Percentiles rank a stretch among this genome's conserved stretches.
phyloP scores from a whole-genome alignment of 37 sponge, comb jelly and placozoan genomes.

The Halichondria panicea region DNA sequence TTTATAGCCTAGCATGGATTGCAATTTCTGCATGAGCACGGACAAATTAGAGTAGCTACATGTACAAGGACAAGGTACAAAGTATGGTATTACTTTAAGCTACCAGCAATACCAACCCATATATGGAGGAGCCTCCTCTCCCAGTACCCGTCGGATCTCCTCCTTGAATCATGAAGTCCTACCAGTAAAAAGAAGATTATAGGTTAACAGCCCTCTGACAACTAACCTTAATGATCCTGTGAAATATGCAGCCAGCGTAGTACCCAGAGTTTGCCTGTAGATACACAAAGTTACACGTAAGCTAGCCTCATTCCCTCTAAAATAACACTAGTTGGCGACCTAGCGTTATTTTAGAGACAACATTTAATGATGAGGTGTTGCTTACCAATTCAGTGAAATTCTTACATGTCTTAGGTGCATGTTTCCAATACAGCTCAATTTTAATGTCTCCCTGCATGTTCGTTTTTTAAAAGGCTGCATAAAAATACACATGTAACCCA shows the following conservation, averaged over 20 bases:
- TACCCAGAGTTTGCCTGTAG: slow-evolving; percentile 81
- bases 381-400: slow-evolving; percentile 90
- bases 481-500: background rate
- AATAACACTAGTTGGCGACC: too few species aligned
- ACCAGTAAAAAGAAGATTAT: too few species aligned
- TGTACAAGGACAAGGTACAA: background rate
- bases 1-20: too few species aligned
- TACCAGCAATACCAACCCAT: slow-evolving; percentile 57
- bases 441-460: slow-evolving; percentile 82
- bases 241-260: slow-evolving; percentile 89
- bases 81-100: background rate
- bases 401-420: slow-evolving; percentile 92
- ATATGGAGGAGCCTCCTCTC: slow-evolving; percentile 96
- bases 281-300: background rate
- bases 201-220: too few species aligned
- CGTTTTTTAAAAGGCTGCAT: too few species aligned
- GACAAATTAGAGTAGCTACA: background rate
- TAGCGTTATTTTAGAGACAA: too few species aligned
- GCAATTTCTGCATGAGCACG: too few species aligned
- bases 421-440: slow-evolving; percentile 95
- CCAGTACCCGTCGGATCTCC: slow-evolving; percentile 99
- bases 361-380: background rate
- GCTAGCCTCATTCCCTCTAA: background rate
- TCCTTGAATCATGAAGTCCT: slow-evolving; percentile 97
- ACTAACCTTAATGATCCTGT: slow-evolving; percentile 90